Percentiles rank a stretch among this genome's conserved stretches.
Conservation (phyloP, 35 echinoderm and acorn worm genomes). For the Hemicentrotus pulcherrimus region DNA sequence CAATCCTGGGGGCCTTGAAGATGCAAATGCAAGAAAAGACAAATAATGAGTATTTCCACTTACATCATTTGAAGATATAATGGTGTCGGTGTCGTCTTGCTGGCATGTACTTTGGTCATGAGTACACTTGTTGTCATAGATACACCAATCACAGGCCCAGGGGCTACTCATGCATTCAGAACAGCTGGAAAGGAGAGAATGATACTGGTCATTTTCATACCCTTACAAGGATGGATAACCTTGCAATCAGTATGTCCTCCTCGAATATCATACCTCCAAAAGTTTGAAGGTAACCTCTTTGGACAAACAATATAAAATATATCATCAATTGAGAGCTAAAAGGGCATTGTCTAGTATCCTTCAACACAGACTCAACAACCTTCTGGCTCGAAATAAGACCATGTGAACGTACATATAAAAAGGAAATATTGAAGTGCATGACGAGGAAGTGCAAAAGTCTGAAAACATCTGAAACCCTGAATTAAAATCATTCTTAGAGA, state of each 20-base stretch:
- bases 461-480: too few relatives aligned
- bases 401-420: too few relatives aligned
- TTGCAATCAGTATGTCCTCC: not conserved
- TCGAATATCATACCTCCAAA: not conserved
- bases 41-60: not conserved
- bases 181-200: not conserved
- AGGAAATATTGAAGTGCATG: too few relatives aligned
- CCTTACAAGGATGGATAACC: not conserved
- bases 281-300: not conserved
- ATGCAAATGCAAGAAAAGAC: not conserved
- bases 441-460: too few relatives aligned
- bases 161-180: not conserved
- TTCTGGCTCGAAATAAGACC: too few relatives aligned
- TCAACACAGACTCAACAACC: too few relatives aligned
- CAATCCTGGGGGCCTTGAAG: not conserved
- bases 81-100: not conserved
- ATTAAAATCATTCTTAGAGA: too few relatives aligned
- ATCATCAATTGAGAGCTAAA: too few relatives aligned
- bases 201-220: not conserved
- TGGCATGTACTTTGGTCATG: constrained; percentile 49
- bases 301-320: not conserved
- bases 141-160: constrained; percentile 72
- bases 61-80: constrained; percentile 41
- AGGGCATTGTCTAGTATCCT: too few relatives aligned
- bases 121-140: constrained; percentile 71